Evolutionary conservation across 2,888 invertebrate genomes (phyloP), one percentile per base, ranked within the genome.

Genomic region (Coremacera marginata): DNA sequence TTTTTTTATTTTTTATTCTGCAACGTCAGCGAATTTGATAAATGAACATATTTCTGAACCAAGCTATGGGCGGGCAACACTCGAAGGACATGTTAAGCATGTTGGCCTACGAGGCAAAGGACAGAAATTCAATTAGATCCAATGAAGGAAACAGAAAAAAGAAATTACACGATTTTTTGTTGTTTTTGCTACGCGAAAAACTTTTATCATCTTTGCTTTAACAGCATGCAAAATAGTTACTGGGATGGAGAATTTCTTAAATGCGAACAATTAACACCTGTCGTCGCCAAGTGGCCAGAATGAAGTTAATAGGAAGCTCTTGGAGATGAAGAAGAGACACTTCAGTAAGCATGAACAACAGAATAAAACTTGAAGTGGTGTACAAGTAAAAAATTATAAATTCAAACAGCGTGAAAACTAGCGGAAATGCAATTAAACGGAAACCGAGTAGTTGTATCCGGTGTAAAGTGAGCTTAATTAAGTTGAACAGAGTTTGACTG

Each of bases 341-440:
- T 65, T 52, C 34, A 34, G 3, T 65, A 49, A 34, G 25, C 63
- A 31, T 27, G 52, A 55, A 71, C 19, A 34, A 19, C 37, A 65
- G 31, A 34, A 16, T 37, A n/a, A 55, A 22, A 52, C n/a, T 70
- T n/a, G 70, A 34, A 73, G 51, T 3, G 44, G 14, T 2, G 44
- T 44, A 44, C 44, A 44, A 44, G 44, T 2, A 44, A 44, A 44
- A 27, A 73, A 73, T 74, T 74, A 74, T 74, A 52, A 65, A 74
- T 74, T 65, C 74, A 74, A 34, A 74, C 31, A 51, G 74, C 65
- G 74, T 65, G 52, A 65, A 74, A 74, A 74, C 52, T 74, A 34
- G 74, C 74, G 74, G 74, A 74, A 74, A 74, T 65, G 74, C 51
- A 74, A 74, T 74, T 74, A 74, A 74, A 65, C 63, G 52, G 63